phyloP scores from a whole-genome alignment of 2,113 vertebrate species.

The Melanotaenia duboulayi region DNA sequence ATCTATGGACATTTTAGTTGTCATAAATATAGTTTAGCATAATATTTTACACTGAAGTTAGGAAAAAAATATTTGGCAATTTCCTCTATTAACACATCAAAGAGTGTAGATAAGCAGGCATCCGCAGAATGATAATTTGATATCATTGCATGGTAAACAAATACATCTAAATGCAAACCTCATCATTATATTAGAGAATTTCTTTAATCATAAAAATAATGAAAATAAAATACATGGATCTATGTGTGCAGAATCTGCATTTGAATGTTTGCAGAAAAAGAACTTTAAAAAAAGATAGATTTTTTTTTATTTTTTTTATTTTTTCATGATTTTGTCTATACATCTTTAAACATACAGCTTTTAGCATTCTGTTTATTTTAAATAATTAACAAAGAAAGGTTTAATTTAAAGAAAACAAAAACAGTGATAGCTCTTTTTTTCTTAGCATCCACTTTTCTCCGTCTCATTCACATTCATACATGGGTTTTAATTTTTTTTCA shows the following conservation, averaged over 20 bases:
- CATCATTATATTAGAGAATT: neutral
- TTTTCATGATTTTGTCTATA: neutral
- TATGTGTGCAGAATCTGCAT: neutral
- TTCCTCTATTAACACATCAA: neutral
- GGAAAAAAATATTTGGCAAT: neutral
- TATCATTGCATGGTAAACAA: neutral
- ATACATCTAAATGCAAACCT: neutral
- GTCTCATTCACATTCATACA: slow-evolving; percentile 33
- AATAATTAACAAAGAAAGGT: slow-evolving; percentile 1
- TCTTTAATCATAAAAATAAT: neutral
- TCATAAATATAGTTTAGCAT: neutral
- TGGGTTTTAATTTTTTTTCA: slow-evolving; percentile 44
- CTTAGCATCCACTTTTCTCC: too few relatives aligned
- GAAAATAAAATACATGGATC: neutral
- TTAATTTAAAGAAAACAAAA: neutral
- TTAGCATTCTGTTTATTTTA: neutral
- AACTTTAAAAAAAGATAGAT: neutral
- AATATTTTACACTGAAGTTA: neutral
- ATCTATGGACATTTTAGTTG: neutral
- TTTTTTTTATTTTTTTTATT: too few relatives aligned
- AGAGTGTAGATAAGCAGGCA: neutral
- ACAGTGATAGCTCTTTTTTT: too few relatives aligned
- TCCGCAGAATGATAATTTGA: neutral
- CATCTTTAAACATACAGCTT: neutral
- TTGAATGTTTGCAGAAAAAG: neutral